Conservation (phyloP, 2,888 invertebrate species). For the Tortrix viridana region DNA sequence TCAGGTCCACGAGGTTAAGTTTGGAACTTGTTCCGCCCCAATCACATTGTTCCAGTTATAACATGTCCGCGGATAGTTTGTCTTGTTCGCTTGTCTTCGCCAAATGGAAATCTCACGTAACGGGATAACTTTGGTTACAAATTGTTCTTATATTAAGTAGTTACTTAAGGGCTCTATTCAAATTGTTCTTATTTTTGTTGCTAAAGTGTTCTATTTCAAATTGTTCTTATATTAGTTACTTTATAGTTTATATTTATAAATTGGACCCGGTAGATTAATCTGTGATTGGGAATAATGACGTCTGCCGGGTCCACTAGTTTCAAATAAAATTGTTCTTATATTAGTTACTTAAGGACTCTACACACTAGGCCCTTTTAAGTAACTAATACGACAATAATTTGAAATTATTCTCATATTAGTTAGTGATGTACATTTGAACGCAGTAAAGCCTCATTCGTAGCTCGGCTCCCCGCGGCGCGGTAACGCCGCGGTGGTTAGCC, state of each 20-base stretch:
- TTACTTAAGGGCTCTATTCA: constrained; percentile 3
- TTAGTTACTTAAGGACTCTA: too few relatives aligned
- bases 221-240: too few relatives aligned
- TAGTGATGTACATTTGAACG: not conserved
- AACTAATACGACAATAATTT: too few relatives aligned
- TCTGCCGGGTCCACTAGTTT: too few relatives aligned
- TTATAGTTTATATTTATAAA: too few relatives aligned
- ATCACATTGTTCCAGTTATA: constrained; percentile 44
- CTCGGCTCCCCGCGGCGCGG: not conserved
- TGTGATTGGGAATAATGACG: too few relatives aligned
- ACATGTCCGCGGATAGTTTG: constrained; percentile 39
- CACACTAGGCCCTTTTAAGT: too few relatives aligned
- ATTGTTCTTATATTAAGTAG: constrained; percentile 7
- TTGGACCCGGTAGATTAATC: too few relatives aligned
- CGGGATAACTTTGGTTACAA: constrained; percentile 15
- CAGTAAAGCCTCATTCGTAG: not conserved
- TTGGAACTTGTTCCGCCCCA: constrained; percentile 43
- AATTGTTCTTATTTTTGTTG: not conserved
- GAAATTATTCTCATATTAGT: constrained; percentile 4
- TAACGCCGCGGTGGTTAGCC: constrained; percentile 21
- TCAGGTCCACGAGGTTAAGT: constrained; percentile 25
- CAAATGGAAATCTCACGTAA: constrained; percentile 36
- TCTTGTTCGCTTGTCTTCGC: constrained; percentile 37
- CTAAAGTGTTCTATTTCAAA: too few relatives aligned
- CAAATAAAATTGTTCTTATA: too few relatives aligned